These are phyloP conservation scores for Manis crassicaudata DNA, from an alignment of 2,797 vertebrate genomes.

Conservation along the genomic window DNA sequence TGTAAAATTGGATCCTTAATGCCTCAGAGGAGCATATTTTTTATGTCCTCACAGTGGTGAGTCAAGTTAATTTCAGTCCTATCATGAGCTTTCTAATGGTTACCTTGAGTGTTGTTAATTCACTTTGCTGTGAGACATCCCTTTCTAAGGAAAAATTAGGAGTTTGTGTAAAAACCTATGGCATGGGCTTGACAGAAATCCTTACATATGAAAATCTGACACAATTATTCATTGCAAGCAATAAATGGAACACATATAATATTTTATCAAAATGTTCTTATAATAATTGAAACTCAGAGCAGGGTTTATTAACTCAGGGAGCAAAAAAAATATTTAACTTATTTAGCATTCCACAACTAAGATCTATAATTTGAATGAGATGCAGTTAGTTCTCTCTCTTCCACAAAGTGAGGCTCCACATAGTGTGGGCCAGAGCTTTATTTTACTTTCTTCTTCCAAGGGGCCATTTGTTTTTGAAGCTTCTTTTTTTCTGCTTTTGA, in stretches of 20 bases:
- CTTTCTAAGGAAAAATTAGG: constrained; percentile 54
- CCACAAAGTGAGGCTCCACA: constrained; percentile 47
- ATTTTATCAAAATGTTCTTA: constrained; percentile 67
- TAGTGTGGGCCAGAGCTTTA: constrained; percentile 7
- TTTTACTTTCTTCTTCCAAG: constrained; percentile 40
- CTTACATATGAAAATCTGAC: constrained; percentile 56
- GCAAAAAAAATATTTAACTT: constrained; percentile 76
- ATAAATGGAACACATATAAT: constrained; percentile 47
- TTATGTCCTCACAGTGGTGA: constrained; percentile 57
- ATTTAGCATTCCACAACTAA: constrained; percentile 60
- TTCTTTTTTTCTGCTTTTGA: constrained; percentile 29
- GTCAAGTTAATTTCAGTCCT: constrained; percentile 72
- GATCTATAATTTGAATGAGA: constrained; percentile 71
- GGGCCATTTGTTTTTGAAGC: constrained; percentile 61
- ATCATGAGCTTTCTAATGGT: constrained; percentile 51
- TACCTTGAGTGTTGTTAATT: constrained; percentile 61
- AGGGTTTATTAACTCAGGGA: constrained; percentile 58
- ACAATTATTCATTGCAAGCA: constrained; percentile 41
- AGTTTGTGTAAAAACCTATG: constrained; percentile 69
- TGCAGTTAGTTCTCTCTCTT: constrained; percentile 77
- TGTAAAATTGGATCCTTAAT: constrained; percentile 70
- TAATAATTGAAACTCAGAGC: constrained; percentile 56
- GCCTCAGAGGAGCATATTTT: constrained; percentile 71
- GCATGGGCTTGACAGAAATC: constrained; percentile 62
- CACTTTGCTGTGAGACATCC: constrained; percentile 30